Evolutionary conservation across 1,140 invertebrate species (phyloP).

Genomic region (Dendroctonus ponderosae): DNA sequence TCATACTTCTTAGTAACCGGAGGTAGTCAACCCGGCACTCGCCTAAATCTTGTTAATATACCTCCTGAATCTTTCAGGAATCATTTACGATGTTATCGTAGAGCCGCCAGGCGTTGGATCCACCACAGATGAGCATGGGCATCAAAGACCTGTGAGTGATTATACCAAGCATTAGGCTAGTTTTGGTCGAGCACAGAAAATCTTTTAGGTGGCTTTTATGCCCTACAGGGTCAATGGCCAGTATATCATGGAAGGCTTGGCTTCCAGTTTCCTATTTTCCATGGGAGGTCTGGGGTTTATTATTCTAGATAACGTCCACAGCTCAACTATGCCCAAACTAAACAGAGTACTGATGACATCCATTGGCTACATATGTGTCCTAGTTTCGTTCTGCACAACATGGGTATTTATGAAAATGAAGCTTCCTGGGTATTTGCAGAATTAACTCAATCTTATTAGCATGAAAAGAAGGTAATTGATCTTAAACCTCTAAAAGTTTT

Average conservation of each 20-base stretch:
- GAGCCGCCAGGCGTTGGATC: constrained; percentile 97
- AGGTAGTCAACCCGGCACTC: constrained; percentile 60
- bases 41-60: neutral
- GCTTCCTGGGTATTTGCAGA: constrained; percentile 75
- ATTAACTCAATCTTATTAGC: constrained; percentile 43
- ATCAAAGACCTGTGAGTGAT: constrained; percentile 79
- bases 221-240: constrained; percentile 97
- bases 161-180: no score
- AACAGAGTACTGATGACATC: constrained; percentile 89
- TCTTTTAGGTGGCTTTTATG: constrained; percentile 89
- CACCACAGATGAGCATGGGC: constrained; percentile 95
- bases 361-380: constrained; percentile 89
- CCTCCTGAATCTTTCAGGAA: constrained; percentile 64
- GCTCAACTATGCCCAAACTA: constrained; percentile 85
- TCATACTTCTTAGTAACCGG: constrained; percentile 98
- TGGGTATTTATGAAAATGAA: constrained; percentile 99
- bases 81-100: constrained; percentile 98
- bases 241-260: constrained; percentile 98
- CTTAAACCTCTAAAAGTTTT: neutral
- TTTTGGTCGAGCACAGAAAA: no score
- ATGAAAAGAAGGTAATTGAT: no score
- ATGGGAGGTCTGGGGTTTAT: constrained; percentile 95
- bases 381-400: constrained; percentile 93
- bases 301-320: constrained; percentile 91
- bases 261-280: constrained; percentile 94